Evolutionary conservation across 2,113 vertebrate species (phyloP).

Genomic region (Albula glossodonta): DNA sequence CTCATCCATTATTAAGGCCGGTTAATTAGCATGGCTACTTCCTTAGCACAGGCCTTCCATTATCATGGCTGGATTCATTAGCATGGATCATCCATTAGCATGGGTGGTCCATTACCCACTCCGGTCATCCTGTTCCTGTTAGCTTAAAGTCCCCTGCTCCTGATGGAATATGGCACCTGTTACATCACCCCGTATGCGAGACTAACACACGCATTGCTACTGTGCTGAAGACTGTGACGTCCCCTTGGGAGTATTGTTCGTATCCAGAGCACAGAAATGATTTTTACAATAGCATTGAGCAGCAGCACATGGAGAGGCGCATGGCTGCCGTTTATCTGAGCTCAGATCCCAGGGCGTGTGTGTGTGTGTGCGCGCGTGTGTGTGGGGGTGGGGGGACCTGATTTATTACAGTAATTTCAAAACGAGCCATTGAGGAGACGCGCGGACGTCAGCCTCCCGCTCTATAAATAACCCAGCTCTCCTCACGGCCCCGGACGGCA

Average conservation of each 20-base stretch:
- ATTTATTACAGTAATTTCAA: constrained; percentile 39
- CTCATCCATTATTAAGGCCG: no score
- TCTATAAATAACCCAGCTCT: constrained; percentile 45
- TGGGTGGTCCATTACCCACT: no score
- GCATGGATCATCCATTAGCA: no score
- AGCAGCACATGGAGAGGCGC: constrained; percentile 9
- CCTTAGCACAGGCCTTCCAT: no score
- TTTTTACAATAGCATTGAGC: constrained; percentile 44
- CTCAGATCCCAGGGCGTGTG: constrained; percentile 19
- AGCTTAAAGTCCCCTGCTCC: no score
- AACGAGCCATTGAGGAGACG: constrained; percentile 39
- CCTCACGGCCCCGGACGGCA: background rate
- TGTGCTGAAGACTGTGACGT: background rate
- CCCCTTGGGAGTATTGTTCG: background rate
- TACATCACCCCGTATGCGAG: no score
- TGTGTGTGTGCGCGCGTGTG: background rate
- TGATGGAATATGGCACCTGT: no score
- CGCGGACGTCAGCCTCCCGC: constrained; percentile 28
- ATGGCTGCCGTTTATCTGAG: constrained; percentile 1
- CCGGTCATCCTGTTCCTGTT: no score
- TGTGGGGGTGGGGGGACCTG: background rate
- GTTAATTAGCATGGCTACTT: no score
- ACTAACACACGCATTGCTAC: no score
- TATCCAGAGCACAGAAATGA: constrained; percentile 22
- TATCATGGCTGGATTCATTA: no score